These are phyloP conservation scores for Sternotherus odoratus DNA, from an alignment of 2,797 vertebrate species.

Conservation along the genomic window DNA sequence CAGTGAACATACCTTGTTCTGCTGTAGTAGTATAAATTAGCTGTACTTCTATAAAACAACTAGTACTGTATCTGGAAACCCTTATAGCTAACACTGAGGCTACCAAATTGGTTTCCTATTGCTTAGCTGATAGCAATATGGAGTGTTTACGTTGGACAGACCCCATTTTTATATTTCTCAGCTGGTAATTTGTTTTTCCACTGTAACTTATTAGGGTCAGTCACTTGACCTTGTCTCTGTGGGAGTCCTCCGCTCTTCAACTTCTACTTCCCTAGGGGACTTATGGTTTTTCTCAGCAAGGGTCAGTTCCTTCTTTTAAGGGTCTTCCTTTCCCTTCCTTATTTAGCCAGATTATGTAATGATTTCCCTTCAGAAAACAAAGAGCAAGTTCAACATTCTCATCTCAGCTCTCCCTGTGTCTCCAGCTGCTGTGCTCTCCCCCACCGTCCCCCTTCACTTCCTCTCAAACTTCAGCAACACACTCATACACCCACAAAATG, in stretches of 20 bases:
- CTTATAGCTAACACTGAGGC: no score
- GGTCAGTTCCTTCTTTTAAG: constrained; percentile 27
- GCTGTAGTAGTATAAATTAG: background rate
- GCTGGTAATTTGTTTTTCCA: background rate
- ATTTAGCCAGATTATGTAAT: background rate
- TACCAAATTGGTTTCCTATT: background rate
- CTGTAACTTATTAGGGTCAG: background rate
- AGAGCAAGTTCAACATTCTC: background rate
- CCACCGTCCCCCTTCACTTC: background rate
- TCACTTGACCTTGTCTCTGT: background rate
- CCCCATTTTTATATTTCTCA: background rate
- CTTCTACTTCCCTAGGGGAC: constrained; percentile 38
- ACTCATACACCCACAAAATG: background rate
- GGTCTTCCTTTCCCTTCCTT: constrained; percentile 68
- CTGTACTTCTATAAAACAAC: background rate
- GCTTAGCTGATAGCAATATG: background rate
- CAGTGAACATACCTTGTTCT: background rate
- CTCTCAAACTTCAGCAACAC: background rate
- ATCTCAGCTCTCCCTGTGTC: constrained; percentile 62
- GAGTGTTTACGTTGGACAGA: background rate
- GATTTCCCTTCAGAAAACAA: background rate
- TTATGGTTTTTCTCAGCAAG: constrained; percentile 25
- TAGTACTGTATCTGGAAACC: no score
- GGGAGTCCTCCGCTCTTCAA: background rate
- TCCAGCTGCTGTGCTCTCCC: constrained; percentile 21